These are phyloP conservation scores for Deroplatys truncata DNA, from an alignment of 2,888 invertebrate genomes.

Conservation along the genomic window DNA sequence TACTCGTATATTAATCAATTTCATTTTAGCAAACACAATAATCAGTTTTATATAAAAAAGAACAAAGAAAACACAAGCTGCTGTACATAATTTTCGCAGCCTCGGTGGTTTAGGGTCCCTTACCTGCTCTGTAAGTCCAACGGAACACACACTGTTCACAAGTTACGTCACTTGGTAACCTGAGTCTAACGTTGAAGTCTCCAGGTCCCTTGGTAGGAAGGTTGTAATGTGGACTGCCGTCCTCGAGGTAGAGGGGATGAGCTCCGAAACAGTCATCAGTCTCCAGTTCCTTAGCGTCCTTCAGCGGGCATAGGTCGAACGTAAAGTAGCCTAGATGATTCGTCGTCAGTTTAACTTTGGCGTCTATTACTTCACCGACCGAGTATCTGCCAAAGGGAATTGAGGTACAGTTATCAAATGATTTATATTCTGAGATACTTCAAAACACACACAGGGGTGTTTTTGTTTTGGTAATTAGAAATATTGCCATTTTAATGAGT, in stretches of 20 bases:
- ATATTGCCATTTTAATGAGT: too few species aligned
- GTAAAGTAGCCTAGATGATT: constrained; percentile 50
- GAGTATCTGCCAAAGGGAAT: constrained; percentile 37
- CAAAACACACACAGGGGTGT: too few species aligned
- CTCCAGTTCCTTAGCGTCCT: constrained; percentile 42
- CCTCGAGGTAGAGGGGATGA: constrained; percentile 41
- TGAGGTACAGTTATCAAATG: too few species aligned
- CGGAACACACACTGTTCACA: constrained; percentile 27
- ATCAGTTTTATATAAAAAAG: too few species aligned
- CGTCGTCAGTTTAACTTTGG: constrained; percentile 45
- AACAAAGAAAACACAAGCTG: too few species aligned
- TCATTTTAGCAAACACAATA: too few species aligned
- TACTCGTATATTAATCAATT: too few species aligned
- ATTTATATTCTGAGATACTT: too few species aligned
- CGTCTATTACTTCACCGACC: constrained; percentile 36
- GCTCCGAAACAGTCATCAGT: constrained; percentile 51
- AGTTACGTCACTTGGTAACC: constrained; percentile 22
- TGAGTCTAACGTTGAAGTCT: constrained; percentile 37
- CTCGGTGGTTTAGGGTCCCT: background rate
- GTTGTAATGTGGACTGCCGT: constrained; percentile 37
- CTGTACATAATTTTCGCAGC: too few species aligned
- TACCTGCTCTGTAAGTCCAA: constrained; percentile 29
- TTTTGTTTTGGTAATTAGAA: too few species aligned
- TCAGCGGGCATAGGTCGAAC: constrained; percentile 50
- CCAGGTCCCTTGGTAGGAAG: constrained; percentile 35